Evolutionary conservation across 2,888 invertebrate species (phyloP).

Genomic region (Eledone cirrhosa): DNA sequence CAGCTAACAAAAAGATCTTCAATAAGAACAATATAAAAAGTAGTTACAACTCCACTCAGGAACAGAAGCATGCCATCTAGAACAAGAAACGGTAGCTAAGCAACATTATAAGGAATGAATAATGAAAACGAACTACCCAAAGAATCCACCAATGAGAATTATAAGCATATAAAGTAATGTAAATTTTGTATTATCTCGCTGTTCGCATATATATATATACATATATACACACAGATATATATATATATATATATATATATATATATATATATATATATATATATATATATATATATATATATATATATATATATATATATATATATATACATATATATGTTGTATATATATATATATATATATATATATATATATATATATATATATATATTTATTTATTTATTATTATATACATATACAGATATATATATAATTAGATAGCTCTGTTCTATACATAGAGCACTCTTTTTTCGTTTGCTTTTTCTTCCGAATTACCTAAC

Average conservation of each 20-base stretch:
- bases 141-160: background rate
- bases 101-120: too few species aligned
- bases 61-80: too few species aligned
- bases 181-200: background rate
- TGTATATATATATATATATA: conserved; percentile 2
- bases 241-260: background rate
- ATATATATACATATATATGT: background rate
- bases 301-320: conserved; percentile 2
- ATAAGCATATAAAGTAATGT: background rate
- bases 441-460: too few species aligned
- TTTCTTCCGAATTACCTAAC: too few species aligned
- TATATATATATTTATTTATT: background rate
- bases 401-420: too few species aligned
- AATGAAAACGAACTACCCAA: too few species aligned
- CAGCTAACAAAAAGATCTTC: too few species aligned
- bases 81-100: too few species aligned
- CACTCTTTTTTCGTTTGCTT: too few species aligned
- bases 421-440: too few species aligned
- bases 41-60: too few species aligned
- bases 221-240: background rate
- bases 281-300: background rate
- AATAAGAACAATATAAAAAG: too few species aligned
- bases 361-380: conserved; percentile 6
- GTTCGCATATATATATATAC: conserved; percentile 1
- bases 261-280: background rate